A percentile compares a stretch with the other conserved stretches of the same genome.
Evolutionary conservation across 2,888 invertebrate genomes (phyloP).

Genomic region (Caenorhabditis imperialis): DNA sequence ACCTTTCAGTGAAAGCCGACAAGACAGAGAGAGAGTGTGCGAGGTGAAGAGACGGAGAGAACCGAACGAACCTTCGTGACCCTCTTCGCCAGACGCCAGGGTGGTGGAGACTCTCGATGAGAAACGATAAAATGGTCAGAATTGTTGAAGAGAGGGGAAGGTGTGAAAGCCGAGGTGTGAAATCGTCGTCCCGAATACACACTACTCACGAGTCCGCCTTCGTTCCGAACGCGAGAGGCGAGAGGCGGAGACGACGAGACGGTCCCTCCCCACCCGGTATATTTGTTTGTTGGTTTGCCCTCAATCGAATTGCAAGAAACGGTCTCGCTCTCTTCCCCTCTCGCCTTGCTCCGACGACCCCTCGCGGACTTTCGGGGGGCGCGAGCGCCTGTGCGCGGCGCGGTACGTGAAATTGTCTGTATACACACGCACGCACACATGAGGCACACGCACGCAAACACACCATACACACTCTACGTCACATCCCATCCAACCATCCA

Average conservation of each 20-base stretch:
- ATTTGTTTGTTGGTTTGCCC: conserved; percentile 52
- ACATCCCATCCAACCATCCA: conserved; percentile 41
- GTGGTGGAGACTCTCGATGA: conserved; percentile 18
- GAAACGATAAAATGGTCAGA: conserved; percentile 28
- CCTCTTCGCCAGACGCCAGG: conserved; percentile 14
- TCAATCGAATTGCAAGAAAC: conserved; percentile 52
- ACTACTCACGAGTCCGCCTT: conserved; percentile 21
- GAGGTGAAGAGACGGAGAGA: conserved; percentile 17
- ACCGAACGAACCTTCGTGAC: conserved; percentile 40
- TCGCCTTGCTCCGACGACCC: conserved; percentile 16
- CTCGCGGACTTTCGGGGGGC: conserved; percentile 28
- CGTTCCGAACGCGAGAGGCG: conserved; percentile 18
- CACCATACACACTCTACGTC: conserved; percentile 32
- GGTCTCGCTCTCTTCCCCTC: conserved; percentile 22
- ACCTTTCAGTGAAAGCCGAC: no score
- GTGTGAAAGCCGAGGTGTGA: conserved; percentile 49
- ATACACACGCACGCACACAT: conserved; percentile 52
- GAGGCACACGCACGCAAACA: conserved; percentile 53
- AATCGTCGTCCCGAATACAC: conserved; percentile 50
- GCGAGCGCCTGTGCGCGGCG: conserved; percentile 55
- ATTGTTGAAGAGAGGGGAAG: conserved; percentile 22
- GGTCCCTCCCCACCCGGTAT: conserved; percentile 17
- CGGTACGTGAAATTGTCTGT: conserved; percentile 54
- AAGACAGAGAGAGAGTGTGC: not conserved
- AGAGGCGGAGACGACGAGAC: conserved; percentile 17